phyloP scores from a whole-genome alignment of 2,888 invertebrate species.

The Coremacera marginata region DNA sequence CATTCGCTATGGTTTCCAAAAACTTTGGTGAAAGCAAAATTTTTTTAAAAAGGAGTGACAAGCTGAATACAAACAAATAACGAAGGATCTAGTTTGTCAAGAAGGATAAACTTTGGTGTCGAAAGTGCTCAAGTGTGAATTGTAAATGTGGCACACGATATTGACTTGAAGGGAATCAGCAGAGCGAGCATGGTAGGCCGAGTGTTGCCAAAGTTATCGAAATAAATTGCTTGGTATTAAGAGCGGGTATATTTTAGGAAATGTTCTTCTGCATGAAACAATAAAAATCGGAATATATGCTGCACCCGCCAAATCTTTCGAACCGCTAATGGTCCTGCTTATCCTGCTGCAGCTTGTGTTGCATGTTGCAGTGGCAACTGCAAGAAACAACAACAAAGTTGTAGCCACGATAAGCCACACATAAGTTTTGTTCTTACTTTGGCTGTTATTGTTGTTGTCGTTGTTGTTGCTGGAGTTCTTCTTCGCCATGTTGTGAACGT shows the following conservation, averaged over 20 bases:
- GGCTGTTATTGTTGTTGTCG: not conserved
- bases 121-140: slow-evolving; percentile 39
- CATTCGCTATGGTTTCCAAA: not conserved
- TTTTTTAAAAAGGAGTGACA: not conserved
- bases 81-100: slow-evolving; percentile 12
- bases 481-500: slow-evolving; percentile 18
- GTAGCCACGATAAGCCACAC: slow-evolving; percentile 44
- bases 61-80: not conserved
- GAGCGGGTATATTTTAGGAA: not conserved
- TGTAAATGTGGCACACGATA: slow-evolving; percentile 33
- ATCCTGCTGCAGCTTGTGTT: too few species aligned
- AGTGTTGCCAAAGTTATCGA: not conserved
- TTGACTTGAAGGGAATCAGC: slow-evolving; percentile 22
- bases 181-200: not conserved
- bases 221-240: not conserved
- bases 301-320: too few species aligned
- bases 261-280: slow-evolving; percentile 32
- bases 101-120: slow-evolving; percentile 39
- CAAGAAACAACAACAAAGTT: slow-evolving; percentile 55
- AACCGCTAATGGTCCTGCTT: too few species aligned
- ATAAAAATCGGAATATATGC: too few species aligned
- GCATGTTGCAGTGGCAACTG: slow-evolving; percentile 33
- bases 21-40: not conserved
- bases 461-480: not conserved
- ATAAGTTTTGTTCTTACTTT: not conserved